Evolutionary conservation across 2,888 invertebrate species (phyloP).

Genomic region (Hyposoter dolosus): DNA sequence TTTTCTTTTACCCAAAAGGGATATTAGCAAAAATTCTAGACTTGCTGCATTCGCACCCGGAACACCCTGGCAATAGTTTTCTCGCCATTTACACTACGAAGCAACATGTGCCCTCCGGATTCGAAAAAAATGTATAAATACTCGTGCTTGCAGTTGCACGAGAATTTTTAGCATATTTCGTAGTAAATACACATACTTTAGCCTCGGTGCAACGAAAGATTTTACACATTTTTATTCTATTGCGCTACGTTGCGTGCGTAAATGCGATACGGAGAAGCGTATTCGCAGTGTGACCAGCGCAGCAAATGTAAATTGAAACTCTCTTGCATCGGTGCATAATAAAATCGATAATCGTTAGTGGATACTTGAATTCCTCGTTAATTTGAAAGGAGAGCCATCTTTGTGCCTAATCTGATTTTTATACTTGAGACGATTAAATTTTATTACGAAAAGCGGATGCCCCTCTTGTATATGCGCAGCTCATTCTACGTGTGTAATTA

Average conservation of each 20-base stretch:
- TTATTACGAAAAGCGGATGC: slow-evolving; percentile 32
- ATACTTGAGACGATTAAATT: slow-evolving; percentile 43
- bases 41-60: neutral
- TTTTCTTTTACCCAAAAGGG: neutral
- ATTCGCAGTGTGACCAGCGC: neutral
- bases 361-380: slow-evolving; percentile 52
- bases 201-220: neutral
- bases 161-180: slow-evolving; percentile 1
- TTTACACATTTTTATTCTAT: neutral
- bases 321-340: slow-evolving; percentile 14
- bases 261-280: slow-evolving; percentile 27
- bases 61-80: neutral
- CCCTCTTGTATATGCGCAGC: neutral
- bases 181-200: slow-evolving; percentile 1
- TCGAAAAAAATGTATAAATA: neutral
- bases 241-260: slow-evolving; percentile 32
- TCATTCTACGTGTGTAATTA: slow-evolving; percentile 37
- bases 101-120: neutral
- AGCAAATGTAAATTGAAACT: slow-evolving; percentile 31
- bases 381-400: slow-evolving; percentile 49
- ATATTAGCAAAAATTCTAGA: neutral
- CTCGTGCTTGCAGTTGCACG: neutral
- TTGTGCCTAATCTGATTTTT: slow-evolving; percentile 30
- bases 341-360: slow-evolving; percentile 61
- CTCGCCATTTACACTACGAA: neutral